A percentile compares a stretch with the other conserved stretches of the same genome.
phyloP scores from a whole-genome alignment of 1,140 invertebrate genomes.

The Wiebesia pumilae region DNA sequence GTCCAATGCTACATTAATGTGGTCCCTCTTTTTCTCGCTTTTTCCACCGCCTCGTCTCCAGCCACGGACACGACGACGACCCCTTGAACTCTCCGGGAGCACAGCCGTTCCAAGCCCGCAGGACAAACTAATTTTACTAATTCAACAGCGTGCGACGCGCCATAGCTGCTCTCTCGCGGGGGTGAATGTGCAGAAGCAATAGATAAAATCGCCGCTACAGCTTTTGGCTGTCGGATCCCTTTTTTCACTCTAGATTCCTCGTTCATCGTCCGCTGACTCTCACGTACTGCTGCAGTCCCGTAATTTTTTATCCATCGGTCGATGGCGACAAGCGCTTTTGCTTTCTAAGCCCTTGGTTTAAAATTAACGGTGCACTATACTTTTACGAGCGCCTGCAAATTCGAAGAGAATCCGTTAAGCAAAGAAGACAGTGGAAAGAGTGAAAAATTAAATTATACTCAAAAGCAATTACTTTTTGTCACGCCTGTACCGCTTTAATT shows the following conservation, averaged over 20 bases:
- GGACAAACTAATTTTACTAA: slow-evolving; percentile 68
- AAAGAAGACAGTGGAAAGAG: not conserved
- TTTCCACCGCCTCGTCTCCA: not conserved
- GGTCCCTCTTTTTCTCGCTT: slow-evolving; percentile 13
- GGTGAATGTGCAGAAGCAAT: no score
- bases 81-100: not conserved
- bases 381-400: not conserved
- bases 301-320: not conserved
- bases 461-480: slow-evolving; percentile 18
- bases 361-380: not conserved
- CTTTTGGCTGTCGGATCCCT: not conserved
- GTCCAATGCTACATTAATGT: slow-evolving; percentile 13
- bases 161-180: not conserved
- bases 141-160: slow-evolving; percentile 53
- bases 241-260: no score
- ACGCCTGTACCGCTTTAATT: slow-evolving; percentile 14
- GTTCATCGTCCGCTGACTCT: not conserved
- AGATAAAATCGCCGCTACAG: no score
- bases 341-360: not conserved
- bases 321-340: not conserved
- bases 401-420: not conserved
- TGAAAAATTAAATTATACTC: slow-evolving; percentile 3
- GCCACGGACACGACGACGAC: not conserved
- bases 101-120: slow-evolving; percentile 41
- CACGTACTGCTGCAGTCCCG: not conserved